A percentile compares a stretch with the other conserved stretches of the same genome.
These are phyloP conservation scores for Chlorodrepanis virens DNA, from an alignment of 2,113 vertebrate genomes.

Conservation along the genomic window DNA sequence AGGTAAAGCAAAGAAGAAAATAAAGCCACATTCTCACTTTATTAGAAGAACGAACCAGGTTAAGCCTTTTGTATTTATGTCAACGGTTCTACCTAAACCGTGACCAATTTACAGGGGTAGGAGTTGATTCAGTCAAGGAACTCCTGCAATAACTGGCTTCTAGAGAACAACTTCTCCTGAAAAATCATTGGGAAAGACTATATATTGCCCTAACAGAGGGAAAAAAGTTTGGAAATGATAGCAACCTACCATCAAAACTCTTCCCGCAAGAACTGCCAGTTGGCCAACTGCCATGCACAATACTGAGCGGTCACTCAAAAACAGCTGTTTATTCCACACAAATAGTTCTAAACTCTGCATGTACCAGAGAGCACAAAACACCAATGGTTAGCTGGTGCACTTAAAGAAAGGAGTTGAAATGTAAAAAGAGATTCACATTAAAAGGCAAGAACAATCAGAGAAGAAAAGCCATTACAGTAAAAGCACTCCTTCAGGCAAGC, in stretches of 20 bases:
- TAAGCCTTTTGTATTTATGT: neutral
- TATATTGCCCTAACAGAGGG: neutral
- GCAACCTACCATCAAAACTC: neutral
- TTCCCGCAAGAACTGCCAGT: neutral
- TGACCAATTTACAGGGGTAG: neutral
- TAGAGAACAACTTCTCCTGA: neutral
- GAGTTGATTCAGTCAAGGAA: neutral
- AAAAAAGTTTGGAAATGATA: neutral
- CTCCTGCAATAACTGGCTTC: neutral
- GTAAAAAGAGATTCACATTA: neutral
- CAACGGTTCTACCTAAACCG: neutral
- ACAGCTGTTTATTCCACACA: neutral
- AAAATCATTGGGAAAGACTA: neutral
- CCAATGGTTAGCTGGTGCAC: neutral
- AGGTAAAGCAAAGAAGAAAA: neutral
- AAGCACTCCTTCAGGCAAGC: neutral
- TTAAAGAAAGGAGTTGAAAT: neutral
- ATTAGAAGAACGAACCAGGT: neutral
- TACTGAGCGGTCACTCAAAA: neutral
- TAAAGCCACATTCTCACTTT: neutral
- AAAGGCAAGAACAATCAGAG: neutral
- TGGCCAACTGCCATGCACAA: rapidly evolving
- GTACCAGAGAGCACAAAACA: neutral
- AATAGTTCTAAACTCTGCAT: neutral
- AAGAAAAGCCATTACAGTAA: neutral